These are phyloP conservation scores for Sebastiscus tertius DNA, from an alignment of 2,797 vertebrate species.

Conservation along the genomic window DNA sequence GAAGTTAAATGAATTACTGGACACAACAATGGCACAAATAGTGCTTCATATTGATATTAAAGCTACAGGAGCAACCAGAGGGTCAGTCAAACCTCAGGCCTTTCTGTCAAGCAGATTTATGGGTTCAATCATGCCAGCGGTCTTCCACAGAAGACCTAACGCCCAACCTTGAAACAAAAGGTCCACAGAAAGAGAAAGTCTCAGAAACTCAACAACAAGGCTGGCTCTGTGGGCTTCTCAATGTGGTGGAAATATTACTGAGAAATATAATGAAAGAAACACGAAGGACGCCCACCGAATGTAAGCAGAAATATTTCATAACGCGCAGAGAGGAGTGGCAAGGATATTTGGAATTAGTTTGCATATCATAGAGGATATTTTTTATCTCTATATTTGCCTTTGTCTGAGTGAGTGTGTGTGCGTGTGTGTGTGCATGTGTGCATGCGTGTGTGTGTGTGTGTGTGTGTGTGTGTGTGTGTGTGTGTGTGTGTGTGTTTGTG, in stretches of 20 bases:
- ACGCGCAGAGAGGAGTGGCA: neutral
- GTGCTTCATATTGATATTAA: constrained; percentile 45
- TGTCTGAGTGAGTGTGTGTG: neutral
- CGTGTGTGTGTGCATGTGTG: constrained; percentile 6
- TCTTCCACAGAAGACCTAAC: constrained; percentile 41
- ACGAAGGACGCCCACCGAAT: neutral
- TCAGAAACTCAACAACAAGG: constrained; percentile 22
- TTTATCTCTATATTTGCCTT: neutral
- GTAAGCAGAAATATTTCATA: constrained; percentile 7
- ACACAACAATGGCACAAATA: constrained; percentile 3
- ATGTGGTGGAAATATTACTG: constrained; percentile 5
- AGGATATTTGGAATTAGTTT: constrained; percentile 8
- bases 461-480: constrained; percentile 8
- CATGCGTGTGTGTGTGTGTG: neutral
- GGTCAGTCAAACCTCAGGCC: constrained; percentile 40
- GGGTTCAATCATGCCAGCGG: constrained; percentile 54
- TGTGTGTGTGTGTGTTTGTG: constrained; percentile 9
- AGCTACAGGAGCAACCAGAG: constrained; percentile 21
- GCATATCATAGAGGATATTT: neutral
- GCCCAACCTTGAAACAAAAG: constrained; percentile 46
- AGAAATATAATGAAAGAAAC: constrained; percentile 13
- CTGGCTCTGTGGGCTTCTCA: neutral
- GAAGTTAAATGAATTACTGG: constrained; percentile 8
- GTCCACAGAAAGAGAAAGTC: constrained; percentile 30
- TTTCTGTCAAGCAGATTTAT: constrained; percentile 68